Conservation (phyloP, 2,888 invertebrate species). For the Eueremaeus valkanovi region DNA sequence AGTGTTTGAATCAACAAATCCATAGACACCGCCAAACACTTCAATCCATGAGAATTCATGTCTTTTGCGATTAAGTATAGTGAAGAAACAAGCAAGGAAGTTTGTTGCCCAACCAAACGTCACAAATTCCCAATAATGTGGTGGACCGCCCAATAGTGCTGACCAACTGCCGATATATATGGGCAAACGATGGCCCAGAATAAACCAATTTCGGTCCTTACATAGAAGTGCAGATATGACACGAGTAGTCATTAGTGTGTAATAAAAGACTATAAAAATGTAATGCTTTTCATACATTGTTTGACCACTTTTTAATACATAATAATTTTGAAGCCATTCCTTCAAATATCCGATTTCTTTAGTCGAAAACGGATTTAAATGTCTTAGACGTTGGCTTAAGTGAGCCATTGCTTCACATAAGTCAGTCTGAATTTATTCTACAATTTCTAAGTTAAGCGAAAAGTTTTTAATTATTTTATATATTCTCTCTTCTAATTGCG, state of each 20-base stretch:
- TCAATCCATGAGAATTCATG: neutral
- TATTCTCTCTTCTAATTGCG: too few species aligned
- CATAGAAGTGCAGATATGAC: neutral
- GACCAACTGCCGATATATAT: conserved; percentile 1
- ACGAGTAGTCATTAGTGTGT: neutral
- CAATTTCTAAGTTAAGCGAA: too few species aligned
- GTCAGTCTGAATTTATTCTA: too few species aligned
- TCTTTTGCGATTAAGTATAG: neutral
- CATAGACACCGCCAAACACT: neutral
- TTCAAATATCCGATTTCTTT: neutral
- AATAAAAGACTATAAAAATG: neutral
- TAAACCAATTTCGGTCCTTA: neutral
- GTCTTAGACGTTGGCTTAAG: neutral
- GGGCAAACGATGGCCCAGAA: neutral
- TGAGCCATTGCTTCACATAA: too few species aligned
- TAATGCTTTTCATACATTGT: neutral
- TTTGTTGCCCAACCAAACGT: neutral
- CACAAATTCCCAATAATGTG: neutral
- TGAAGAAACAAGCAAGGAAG: neutral
- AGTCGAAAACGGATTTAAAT: neutral
- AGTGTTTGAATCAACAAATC: neutral
- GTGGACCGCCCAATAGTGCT: neutral
- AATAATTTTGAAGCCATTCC: neutral
- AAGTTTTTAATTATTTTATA: too few species aligned
- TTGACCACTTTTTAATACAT: neutral